Evolutionary conservation across 2,888 invertebrate genomes (phyloP), one percentile per base, ranked within the genome.

Genomic region (Cremastinae sp.): DNA sequence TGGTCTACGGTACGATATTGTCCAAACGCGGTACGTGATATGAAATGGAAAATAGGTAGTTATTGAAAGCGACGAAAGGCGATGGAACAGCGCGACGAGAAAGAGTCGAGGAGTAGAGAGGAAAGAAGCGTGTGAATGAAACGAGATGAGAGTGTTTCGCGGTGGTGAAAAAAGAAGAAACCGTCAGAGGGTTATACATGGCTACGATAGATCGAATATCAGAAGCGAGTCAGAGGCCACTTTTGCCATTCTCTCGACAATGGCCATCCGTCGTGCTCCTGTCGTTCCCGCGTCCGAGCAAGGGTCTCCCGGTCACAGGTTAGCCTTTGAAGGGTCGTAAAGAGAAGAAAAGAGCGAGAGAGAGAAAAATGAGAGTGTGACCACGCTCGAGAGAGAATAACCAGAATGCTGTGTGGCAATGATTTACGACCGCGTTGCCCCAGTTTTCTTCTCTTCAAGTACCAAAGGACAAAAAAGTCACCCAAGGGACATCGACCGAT

Each of bases 341-440:
- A 70, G 62, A 51, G 59, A 47, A 59, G 39, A 68, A 64, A 20
- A 58, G 65, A 69, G 51, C 22, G 66, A 41, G 37, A 51, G n/a
- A 16, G 61, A 58, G 22, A 58, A 55, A 47, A 43, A 45, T 64
- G 18, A 53, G 64, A 73, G 68, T 28, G 28, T 78, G 78, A 78
- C 78, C 75, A 47, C 37, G 45, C 47, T 43, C 53, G 39, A 59
- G 55, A 65, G 78, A 75, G 74, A 79, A 78, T 77, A 77, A 78
- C 78, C 78, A 76, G 75, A 79, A 78, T 78, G 71, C 61, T 58
- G n/a, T n/a, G n/a, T n/a, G 61, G 74, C 59, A 70, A 79, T 81
- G 80, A 81, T 81, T 81, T 80, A 81, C 64, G 76, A 79, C 59
- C 71, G 51, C 28, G 43, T 28, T 58, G 64, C 68, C 69, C 78